phyloP scores from a whole-genome alignment of 2,888 invertebrate species.

The Lithophane leautieri region DNA sequence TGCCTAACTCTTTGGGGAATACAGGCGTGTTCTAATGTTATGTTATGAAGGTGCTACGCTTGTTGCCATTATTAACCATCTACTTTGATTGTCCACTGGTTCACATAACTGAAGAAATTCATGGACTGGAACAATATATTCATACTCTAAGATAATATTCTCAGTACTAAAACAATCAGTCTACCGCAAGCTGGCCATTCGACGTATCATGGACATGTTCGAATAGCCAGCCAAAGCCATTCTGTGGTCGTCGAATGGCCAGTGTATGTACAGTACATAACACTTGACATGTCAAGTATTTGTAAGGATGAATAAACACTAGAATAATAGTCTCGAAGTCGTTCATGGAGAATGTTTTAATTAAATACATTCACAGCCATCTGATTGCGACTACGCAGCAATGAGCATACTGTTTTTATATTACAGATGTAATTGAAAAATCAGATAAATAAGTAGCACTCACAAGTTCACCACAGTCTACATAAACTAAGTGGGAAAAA shows the following conservation, averaged over 20 bases:
- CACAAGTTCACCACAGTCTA: no score
- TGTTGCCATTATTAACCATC: neutral
- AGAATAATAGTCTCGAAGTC: conserved; percentile 2
- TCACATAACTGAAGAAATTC: neutral
- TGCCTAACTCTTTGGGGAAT: accelerated
- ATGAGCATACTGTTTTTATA: no score
- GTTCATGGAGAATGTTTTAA: no score
- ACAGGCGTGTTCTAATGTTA: neutral
- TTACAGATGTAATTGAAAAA: no score
- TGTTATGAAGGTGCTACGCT: neutral
- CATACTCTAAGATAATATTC: neutral
- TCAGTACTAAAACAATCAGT: conserved; percentile 15
- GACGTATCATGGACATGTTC: neutral
- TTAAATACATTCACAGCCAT: neutral
- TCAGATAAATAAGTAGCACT: no score
- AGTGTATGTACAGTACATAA: conserved; percentile 23
- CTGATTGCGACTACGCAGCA: no score
- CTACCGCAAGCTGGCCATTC: neutral
- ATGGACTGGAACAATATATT: neutral
- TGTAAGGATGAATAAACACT: conserved; percentile 23
- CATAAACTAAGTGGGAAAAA: no score
- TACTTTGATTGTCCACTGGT: neutral
- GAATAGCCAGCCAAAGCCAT: conserved; percentile 22
- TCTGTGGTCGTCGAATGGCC: conserved; percentile 41
- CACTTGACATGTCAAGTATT: conserved; percentile 16